Conservation (phyloP, 1,140 invertebrate genomes). For the Aphelinus atriplicis region DNA sequence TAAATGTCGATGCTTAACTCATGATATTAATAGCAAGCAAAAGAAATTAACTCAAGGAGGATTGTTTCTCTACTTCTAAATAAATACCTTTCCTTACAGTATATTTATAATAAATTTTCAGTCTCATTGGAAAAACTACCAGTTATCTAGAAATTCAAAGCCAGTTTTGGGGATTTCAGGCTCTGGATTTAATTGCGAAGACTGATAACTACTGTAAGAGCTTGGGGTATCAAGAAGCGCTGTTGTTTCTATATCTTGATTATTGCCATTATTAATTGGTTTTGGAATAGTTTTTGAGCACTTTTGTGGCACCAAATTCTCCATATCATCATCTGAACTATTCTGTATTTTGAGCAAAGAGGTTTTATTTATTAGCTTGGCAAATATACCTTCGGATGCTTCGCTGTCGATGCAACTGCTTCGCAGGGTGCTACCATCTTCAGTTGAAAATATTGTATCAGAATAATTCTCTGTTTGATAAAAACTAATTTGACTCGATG, state of each 20-base stretch:
- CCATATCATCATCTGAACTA: constrained; percentile 55
- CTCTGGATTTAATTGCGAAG: constrained; percentile 56
- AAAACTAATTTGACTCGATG: constrained; percentile 52
- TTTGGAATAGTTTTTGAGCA: constrained; percentile 38
- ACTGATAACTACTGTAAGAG: constrained; percentile 58
- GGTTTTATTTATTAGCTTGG: constrained; percentile 60
- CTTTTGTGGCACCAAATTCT: constrained; percentile 53
- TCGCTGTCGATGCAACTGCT: constrained; percentile 46
- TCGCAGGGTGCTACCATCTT: constrained; percentile 49
- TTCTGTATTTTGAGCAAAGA: constrained; percentile 58
- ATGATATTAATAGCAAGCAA: no score
- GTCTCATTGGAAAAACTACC: constrained; percentile 60
- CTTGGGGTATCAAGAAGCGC: constrained; percentile 58
- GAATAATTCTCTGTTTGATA: constrained; percentile 57
- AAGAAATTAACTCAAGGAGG: no score
- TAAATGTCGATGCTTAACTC: no score
- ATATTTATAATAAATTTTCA: no score
- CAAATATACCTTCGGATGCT: constrained; percentile 56
- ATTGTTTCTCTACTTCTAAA: no score
- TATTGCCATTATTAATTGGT: constrained; percentile 47
- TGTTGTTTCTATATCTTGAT: constrained; percentile 58
- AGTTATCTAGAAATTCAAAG: constrained; percentile 79
- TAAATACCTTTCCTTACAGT: no score
- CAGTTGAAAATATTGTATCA: constrained; percentile 51
- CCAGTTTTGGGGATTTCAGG: constrained; percentile 76